phyloP scores from a whole-genome alignment of 2,113 vertebrate genomes.

The Ia io region DNA sequence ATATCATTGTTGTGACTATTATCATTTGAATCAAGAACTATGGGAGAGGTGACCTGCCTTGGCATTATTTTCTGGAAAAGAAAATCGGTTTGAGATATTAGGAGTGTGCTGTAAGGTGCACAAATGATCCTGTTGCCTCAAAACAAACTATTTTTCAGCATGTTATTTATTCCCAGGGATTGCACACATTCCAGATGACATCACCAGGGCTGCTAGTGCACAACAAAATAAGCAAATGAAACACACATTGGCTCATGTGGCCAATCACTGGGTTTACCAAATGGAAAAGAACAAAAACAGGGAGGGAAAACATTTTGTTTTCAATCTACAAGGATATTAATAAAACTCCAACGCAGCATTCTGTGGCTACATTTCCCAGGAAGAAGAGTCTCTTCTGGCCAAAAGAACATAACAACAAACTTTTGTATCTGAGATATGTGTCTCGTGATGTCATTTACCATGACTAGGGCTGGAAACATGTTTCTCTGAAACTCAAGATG shows the following conservation, averaged over 20 bases:
- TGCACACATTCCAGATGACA: constrained; percentile 49
- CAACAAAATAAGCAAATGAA: constrained; percentile 64
- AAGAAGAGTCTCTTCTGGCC: constrained; percentile 63
- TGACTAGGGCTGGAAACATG: constrained; percentile 33
- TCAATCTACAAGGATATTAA: constrained; percentile 73
- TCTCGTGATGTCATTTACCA: constrained; percentile 67
- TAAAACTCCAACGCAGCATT: constrained; percentile 70
- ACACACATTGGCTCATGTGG: constrained; percentile 69
- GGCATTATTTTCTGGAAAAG: not conserved
- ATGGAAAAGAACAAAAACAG: constrained; percentile 72
- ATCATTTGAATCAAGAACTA: not conserved
- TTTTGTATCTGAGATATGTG: constrained; percentile 62
- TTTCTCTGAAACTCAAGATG: constrained; percentile 36
- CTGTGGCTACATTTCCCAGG: constrained; percentile 70
- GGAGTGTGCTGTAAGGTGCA: not conserved
- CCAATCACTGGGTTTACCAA: constrained; percentile 51
- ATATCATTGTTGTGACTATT: not conserved
- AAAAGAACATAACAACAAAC: constrained; percentile 67
- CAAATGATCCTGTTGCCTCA: not conserved
- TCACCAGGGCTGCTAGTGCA: constrained; percentile 43
- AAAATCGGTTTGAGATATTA: not conserved
- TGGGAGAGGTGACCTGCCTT: not conserved
- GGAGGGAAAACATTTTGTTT: constrained; percentile 78
- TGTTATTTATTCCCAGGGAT: constrained; percentile 50
- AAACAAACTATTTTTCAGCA: constrained; percentile 22